phyloP scores from a whole-genome alignment of 1,140 invertebrate species.

The Microplitis mediator region DNA sequence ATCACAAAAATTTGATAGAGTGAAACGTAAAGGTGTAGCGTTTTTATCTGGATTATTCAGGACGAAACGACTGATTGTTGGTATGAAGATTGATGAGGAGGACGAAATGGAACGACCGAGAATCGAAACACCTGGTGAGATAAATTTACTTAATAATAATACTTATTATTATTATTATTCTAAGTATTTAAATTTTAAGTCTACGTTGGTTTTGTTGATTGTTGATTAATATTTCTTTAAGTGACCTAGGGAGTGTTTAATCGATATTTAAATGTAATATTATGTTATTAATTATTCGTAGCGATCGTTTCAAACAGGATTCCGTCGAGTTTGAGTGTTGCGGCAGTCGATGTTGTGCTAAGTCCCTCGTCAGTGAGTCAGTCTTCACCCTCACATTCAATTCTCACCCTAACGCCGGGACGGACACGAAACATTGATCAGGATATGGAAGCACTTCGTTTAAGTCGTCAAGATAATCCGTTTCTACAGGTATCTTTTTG shows the following conservation, averaged over 20 bases:
- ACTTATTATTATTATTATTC: not conserved
- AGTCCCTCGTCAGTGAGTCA: slow-evolving; percentile 46
- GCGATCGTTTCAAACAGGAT: slow-evolving; percentile 54
- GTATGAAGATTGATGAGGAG: slow-evolving; percentile 59
- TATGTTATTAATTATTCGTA: slow-evolving; percentile 46
- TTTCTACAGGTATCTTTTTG: slow-evolving; percentile 70
- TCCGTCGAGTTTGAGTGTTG: slow-evolving; percentile 62
- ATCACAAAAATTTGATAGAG: slow-evolving; percentile 50
- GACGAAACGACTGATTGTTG: slow-evolving; percentile 51
- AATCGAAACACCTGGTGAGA: slow-evolving; percentile 54
- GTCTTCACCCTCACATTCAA: slow-evolving; percentile 65
- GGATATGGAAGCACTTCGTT: slow-evolving; percentile 80
- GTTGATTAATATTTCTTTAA: not conserved
- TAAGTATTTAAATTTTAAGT: not conserved
- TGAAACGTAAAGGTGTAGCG: slow-evolving; percentile 54
- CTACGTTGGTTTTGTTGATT: not conserved
- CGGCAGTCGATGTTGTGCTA: slow-evolving; percentile 60
- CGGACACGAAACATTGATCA: slow-evolving; percentile 79
- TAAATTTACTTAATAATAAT: not conserved
- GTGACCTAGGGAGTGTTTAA: not conserved
- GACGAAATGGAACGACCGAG: slow-evolving; percentile 54
- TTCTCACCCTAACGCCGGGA: slow-evolving; percentile 73
- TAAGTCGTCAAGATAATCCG: slow-evolving; percentile 82
- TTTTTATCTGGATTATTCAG: slow-evolving; percentile 55
- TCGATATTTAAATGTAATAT: slow-evolving; percentile 20